phyloP scores from a whole-genome alignment of 2,888 invertebrate genomes.

The Deroplatys truncata region DNA sequence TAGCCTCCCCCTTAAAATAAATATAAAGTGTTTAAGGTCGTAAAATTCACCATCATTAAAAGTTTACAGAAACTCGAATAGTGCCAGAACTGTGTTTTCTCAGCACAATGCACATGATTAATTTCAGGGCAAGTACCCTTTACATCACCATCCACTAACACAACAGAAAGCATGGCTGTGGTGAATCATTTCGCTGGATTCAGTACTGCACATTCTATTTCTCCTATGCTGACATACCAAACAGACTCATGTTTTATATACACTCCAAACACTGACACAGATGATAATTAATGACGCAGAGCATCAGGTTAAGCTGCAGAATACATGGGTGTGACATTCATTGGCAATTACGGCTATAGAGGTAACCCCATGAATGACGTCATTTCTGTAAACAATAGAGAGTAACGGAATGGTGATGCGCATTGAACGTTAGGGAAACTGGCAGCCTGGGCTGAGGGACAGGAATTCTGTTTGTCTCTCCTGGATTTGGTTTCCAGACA shows the following conservation, averaged over 20 bases:
- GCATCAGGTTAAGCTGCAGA: neutral
- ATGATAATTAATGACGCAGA: neutral
- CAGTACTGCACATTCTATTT: neutral
- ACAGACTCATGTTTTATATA: neutral
- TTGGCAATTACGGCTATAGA: neutral
- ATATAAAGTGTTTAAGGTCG: too few relatives aligned
- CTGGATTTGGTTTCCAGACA: neutral
- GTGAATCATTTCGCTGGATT: neutral
- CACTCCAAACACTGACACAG: neutral
- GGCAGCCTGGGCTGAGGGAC: neutral
- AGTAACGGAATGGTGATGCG: neutral
- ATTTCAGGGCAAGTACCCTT: neutral
- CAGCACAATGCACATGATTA: too few relatives aligned
- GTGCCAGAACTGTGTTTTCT: too few relatives aligned
- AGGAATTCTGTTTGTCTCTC: neutral
- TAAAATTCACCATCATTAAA: too few relatives aligned
- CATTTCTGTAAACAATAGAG: neutral
- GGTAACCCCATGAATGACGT: neutral
- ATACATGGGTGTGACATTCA: neutral
- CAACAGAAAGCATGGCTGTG: neutral
- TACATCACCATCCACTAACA: neutral
- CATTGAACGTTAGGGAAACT: neutral
- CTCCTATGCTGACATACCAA: neutral
- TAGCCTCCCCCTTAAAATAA: too few relatives aligned
- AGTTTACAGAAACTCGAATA: too few relatives aligned